phyloP scores from a whole-genome alignment of 2,888 invertebrate species.

The Agrochola lychnidis region DNA sequence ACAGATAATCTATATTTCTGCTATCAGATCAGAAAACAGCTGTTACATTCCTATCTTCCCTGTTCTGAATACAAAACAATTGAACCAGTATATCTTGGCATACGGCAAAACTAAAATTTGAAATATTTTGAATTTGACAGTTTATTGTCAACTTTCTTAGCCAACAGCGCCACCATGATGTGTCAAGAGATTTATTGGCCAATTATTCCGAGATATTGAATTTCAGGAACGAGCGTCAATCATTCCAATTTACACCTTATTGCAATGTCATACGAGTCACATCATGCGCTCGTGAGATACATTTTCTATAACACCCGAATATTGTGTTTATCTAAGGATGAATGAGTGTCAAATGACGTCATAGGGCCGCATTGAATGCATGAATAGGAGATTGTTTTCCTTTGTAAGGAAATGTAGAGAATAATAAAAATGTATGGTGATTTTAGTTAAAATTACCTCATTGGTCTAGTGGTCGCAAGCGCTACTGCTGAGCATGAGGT shows the following conservation, averaged over 20 bases:
- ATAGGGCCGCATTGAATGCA: slow-evolving; percentile 21
- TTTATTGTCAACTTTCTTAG: neutral
- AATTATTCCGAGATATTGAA: neutral
- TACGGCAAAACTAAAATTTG: neutral
- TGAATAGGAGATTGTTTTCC: slow-evolving; percentile 12
- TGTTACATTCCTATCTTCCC: neutral
- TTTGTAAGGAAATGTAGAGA: neutral
- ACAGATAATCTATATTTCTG: slow-evolving; percentile 11
- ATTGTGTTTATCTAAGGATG: slow-evolving; percentile 23
- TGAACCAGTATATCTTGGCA: neutral
- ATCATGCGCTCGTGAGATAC: no score
- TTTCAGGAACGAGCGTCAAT: neutral
- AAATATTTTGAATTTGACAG: neutral
- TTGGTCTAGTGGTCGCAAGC: no score
- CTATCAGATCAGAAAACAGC: neutral
- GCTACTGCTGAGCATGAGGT: no score
- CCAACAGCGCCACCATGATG: neutral
- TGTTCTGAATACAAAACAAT: slow-evolving; percentile 13
- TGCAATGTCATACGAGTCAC: no score
- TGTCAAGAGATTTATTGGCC: neutral
- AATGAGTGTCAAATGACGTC: slow-evolving; percentile 30
- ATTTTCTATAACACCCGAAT: slow-evolving; percentile 11
- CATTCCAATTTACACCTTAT: neutral
- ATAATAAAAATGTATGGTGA: neutral
- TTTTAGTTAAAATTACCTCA: neutral